phyloP scores from a whole-genome alignment of 1,140 invertebrate species.

The Drosophila erecta region DNA sequence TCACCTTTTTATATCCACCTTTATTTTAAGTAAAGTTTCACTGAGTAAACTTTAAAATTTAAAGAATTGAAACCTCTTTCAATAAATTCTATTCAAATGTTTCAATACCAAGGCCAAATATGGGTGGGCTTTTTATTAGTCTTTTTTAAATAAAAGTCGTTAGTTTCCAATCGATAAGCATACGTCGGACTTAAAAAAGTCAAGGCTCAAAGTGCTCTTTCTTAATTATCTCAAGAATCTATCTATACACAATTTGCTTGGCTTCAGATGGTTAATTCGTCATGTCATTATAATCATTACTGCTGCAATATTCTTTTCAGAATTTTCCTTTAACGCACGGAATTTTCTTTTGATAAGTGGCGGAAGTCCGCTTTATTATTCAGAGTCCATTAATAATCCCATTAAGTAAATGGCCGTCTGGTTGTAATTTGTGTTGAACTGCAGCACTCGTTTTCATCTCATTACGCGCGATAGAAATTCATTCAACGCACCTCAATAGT shows the following conservation, averaged over 20 bases:
- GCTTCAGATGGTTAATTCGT: neutral
- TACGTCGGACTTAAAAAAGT: too few relatives aligned
- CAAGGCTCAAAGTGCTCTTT: neutral
- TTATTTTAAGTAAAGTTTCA: too few relatives aligned
- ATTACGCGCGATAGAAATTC: slow-evolving; percentile 24
- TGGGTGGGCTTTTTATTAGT: too few relatives aligned
- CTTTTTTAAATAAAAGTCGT: too few relatives aligned
- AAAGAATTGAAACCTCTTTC: too few relatives aligned
- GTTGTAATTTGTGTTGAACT: slow-evolving; percentile 5
- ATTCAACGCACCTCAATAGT: slow-evolving; percentile 13
- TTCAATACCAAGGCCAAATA: too few relatives aligned
- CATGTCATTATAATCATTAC: slow-evolving; percentile 6
- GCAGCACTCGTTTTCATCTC: slow-evolving; percentile 21
- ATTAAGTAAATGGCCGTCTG: slow-evolving; percentile 38
- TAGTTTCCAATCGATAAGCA: too few relatives aligned
- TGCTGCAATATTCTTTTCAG: slow-evolving; percentile 15
- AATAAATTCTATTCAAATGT: too few relatives aligned
- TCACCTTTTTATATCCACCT: too few relatives aligned
- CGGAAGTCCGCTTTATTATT: slow-evolving; percentile 17
- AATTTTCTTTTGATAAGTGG: neutral
- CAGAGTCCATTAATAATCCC: slow-evolving; percentile 31
- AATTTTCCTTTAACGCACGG: neutral
- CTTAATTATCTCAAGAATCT: neutral
- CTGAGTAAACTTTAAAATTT: too few relatives aligned
- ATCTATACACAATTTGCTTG: neutral